These are phyloP conservation scores for Myiozetetes cayanensis DNA, from an alignment of 2,113 vertebrate genomes.

Conservation along the genomic window DNA sequence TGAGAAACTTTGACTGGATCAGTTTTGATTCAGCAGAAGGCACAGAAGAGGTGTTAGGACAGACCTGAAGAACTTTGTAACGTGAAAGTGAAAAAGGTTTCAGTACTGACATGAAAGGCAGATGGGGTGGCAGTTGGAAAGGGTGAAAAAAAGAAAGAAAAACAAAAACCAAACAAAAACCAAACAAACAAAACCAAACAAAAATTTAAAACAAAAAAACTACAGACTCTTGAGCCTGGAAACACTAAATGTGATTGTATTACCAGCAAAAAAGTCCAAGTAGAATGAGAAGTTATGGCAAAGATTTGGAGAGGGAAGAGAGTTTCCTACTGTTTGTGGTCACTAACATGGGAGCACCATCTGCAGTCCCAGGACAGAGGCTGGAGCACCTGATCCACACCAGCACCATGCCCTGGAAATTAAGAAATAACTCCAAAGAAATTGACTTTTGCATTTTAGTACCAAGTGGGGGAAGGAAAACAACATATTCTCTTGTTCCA, in stretches of 20 bases:
- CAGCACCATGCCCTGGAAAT: background rate
- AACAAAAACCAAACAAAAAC: background rate
- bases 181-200: too few species aligned
- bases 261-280: background rate
- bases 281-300: background rate
- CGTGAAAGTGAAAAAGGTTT: background rate
- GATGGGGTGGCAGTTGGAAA: conserved; percentile 28
- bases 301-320: background rate
- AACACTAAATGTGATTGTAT: background rate
- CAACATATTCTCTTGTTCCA: background rate
- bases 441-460: background rate
- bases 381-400: background rate
- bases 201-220: too few species aligned
- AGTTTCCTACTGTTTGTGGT: background rate
- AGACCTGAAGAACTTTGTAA: background rate
- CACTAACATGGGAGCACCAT: background rate
- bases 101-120: background rate
- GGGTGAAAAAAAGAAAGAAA: background rate
- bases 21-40: background rate
- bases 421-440: background rate
- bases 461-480: fast-evolving
- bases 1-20: background rate
- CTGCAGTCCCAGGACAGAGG: background rate
- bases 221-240: background rate
- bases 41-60: conserved; percentile 15